These are phyloP conservation scores for Loxodonta africana DNA, from an alignment of 2,113 vertebrate genomes.

Conservation along the genomic window DNA sequence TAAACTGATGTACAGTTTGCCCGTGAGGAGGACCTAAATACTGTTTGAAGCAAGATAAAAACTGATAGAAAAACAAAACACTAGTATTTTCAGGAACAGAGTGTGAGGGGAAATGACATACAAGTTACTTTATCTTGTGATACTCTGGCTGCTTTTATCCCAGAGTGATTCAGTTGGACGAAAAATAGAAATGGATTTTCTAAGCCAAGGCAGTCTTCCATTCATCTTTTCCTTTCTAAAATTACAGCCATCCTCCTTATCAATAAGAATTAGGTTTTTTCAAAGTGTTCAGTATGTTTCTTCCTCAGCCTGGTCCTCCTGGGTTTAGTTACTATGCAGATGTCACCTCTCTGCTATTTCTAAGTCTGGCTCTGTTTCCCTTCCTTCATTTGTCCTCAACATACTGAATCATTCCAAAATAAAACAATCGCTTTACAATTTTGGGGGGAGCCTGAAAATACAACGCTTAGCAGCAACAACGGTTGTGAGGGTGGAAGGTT, in stretches of 20 bases:
- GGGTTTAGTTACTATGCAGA: too few species aligned
- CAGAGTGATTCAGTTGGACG: constrained; percentile 46
- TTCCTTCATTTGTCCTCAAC: not conserved
- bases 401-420: not conserved
- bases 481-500: not conserved
- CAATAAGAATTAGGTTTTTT: not conserved
- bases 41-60: not conserved
- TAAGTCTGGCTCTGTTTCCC: not conserved
- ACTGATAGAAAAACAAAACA: not conserved
- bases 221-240: constrained; percentile 66
- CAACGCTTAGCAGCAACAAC: not conserved
- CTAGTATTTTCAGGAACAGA: constrained; percentile 39
- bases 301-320: not conserved
- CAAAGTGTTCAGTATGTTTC: not conserved
- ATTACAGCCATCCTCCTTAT: not conserved
- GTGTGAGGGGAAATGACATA: constrained; percentile 68
- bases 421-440: not conserved
- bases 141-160: constrained; percentile 66
- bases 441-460: not conserved
- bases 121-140: constrained; percentile 73
- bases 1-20: not conserved
- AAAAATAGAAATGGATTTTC: constrained; percentile 74
- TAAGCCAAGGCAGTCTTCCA: constrained; percentile 61
- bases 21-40: not conserved
- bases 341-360: not conserved